Conservation (phyloP, 2,113 vertebrate genomes). For the Ardeotis arabs region DNA sequence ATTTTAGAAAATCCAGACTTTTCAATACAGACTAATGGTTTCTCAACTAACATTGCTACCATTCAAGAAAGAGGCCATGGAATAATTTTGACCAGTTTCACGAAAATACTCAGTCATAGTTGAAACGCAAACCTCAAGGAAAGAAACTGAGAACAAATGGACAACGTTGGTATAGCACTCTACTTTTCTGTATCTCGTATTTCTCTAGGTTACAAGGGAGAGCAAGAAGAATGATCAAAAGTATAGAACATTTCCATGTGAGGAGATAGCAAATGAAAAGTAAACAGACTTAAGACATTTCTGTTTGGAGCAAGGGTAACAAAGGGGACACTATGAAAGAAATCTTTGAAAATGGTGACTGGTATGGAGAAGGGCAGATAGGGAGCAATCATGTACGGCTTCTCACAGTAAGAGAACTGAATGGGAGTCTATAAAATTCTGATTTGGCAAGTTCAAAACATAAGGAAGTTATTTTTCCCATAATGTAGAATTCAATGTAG, state of each 20-base stretch:
- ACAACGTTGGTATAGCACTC: background rate
- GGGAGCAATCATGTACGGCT: background rate
- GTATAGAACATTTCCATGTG: background rate
- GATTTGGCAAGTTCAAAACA: background rate
- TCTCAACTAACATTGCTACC: background rate
- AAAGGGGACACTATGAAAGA: background rate
- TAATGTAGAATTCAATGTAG: background rate
- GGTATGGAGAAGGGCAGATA: background rate
- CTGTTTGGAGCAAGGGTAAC: background rate
- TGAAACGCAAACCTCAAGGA: background rate
- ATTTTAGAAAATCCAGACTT: background rate
- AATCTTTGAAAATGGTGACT: background rate
- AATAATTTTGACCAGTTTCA: background rate
- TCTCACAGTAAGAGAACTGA: background rate
- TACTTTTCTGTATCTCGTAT: background rate
- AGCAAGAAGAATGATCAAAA: background rate
- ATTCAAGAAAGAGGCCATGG: background rate
- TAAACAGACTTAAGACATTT: background rate
- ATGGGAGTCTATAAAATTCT: background rate
- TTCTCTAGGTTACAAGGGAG: background rate
- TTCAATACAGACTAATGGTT: background rate
- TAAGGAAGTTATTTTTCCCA: background rate
- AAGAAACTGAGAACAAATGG: background rate
- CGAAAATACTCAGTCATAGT: background rate
- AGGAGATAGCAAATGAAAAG: background rate